Conservation (phyloP, 1,140 invertebrate genomes). For the Mya arenaria region DNA sequence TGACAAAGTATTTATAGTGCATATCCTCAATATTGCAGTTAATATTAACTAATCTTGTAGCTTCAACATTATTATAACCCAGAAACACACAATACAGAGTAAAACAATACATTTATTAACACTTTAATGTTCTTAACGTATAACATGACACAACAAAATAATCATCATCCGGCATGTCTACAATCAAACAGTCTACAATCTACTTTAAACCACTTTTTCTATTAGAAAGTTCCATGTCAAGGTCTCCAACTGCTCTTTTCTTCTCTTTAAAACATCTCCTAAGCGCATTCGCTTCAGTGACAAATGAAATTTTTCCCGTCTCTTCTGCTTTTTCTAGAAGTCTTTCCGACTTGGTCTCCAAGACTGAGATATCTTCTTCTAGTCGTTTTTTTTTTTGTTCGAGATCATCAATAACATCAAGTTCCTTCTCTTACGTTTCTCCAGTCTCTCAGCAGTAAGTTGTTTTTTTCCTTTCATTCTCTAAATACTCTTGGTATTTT, state of each 20-base stretch:
- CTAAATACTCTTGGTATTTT: constrained; percentile 20
- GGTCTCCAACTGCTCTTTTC: background rate
- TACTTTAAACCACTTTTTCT: background rate
- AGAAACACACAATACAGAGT: background rate
- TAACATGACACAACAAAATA: no score
- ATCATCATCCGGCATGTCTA: background rate
- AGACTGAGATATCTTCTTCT: background rate
- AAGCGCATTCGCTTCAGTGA: background rate
- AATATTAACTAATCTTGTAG: background rate
- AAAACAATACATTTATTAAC: background rate
- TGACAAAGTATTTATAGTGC: background rate
- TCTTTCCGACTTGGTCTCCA: background rate
- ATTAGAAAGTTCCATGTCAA: background rate
- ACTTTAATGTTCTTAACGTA: background rate
- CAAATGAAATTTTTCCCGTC: background rate
- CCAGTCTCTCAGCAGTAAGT: background rate
- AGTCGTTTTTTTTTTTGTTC: constrained; percentile 24
- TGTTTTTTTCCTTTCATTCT: constrained; percentile 1
- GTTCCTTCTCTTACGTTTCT: constrained; percentile 1
- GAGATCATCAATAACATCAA: background rate
- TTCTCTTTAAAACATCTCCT: background rate
- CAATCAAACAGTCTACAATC: background rate
- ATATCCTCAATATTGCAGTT: background rate
- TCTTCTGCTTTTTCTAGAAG: background rate
- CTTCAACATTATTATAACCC: background rate